Percentiles rank a stretch among this genome's conserved stretches.
phyloP scores from a whole-genome alignment of 2,797 vertebrate genomes.

The Pelobates cultripes region DNA sequence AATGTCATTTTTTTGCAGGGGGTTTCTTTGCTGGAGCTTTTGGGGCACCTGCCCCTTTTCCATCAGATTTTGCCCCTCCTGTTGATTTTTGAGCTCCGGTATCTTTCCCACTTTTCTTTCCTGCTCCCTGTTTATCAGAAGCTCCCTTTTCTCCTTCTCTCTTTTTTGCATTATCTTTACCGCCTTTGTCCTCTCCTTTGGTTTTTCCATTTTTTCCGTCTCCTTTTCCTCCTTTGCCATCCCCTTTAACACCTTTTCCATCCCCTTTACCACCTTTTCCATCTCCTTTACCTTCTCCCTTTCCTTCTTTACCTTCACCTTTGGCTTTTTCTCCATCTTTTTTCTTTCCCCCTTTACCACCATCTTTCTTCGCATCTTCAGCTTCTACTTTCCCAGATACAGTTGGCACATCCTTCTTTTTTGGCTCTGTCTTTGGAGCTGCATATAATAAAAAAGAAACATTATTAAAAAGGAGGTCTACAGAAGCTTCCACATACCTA shows the following conservation, averaged over 20 bases:
- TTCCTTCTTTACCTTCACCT: conserved; percentile 55
- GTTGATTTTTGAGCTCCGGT: conserved; percentile 35
- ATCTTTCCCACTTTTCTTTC: conserved; percentile 59
- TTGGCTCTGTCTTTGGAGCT: conserved; percentile 69
- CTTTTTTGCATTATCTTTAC: neutral
- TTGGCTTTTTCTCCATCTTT: conserved; percentile 70
- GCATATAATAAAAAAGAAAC: conserved; percentile 32
- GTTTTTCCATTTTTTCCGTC: conserved; percentile 41
- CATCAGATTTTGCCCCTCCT: conserved; percentile 49
- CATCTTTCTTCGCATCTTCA: conserved; percentile 75
- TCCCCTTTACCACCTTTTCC: conserved; percentile 57
- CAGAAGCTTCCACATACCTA: no score
- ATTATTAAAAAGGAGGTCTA: no score
- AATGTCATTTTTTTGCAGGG: conserved; percentile 61
- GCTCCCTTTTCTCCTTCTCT: conserved; percentile 43
- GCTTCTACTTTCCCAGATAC: conserved; percentile 84
- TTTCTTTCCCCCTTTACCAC: conserved; percentile 62
- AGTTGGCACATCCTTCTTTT: conserved; percentile 70
- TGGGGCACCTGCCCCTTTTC: neutral
- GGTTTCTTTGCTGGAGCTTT: conserved; percentile 52
- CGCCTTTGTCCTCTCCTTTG: conserved; percentile 46
- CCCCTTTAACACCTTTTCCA: conserved; percentile 7
- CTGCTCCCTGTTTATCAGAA: conserved; percentile 49
- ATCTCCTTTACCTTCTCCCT: conserved; percentile 66
- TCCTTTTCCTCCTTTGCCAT: conserved; percentile 4